Base-by-base conservation (phyloP, 2,888 invertebrate genomes). In the Drosophila maculinotata region DNA sequence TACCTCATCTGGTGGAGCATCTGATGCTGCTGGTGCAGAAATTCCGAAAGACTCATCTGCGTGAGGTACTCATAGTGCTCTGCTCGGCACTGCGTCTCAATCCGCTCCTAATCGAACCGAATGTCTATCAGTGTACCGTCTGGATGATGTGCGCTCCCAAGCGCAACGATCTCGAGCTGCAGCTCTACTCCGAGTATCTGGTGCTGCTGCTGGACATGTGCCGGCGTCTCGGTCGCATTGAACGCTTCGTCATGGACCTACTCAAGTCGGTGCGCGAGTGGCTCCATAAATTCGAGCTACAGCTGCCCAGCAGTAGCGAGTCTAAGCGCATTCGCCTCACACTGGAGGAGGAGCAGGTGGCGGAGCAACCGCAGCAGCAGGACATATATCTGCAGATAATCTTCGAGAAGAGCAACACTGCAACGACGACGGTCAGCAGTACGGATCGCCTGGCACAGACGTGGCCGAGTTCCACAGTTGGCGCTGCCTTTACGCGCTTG, bases 201-300 rank as follows among this genome's bases (percentile, higher is more conserved):
- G 76, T 87, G 0, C 74, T 89, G 0, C 36, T 91, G 31, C 73
- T 91, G 72, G 89, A 91, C 39, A 89, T 91, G 90, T 91, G 89
- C 42, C 82, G 88, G 0, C 90, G 90, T 3, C 66, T 91, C 2
- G 90, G 90, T 49, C 85, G 89, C 1, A 77, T 88, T 0, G 91
- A 91, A 31, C 90, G 91, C 28, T 89, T 91, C 17, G 79, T 91
- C 1, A 74, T 76, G 52, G 82, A 88, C 39, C 76, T 91, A 12
- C 60, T 91, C 0, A 90, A 89, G 51, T 57, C 82, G 0, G 41
- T 91, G 9, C 85, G 79, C 3, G 85, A 88, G 7, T 78, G 89
- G 64, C 59, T 91, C 2, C 57, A 66, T 14, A 62, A 68, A 2
- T 66, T 42, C 14, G 35, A 76, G 2, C 23, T 90, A 5, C 4